Percentiles rank a stretch among this genome's conserved stretches.
These are phyloP conservation scores for Ochotona curzoniae DNA, from an alignment of 2,113 vertebrate genomes.

Conservation along the genomic window DNA sequence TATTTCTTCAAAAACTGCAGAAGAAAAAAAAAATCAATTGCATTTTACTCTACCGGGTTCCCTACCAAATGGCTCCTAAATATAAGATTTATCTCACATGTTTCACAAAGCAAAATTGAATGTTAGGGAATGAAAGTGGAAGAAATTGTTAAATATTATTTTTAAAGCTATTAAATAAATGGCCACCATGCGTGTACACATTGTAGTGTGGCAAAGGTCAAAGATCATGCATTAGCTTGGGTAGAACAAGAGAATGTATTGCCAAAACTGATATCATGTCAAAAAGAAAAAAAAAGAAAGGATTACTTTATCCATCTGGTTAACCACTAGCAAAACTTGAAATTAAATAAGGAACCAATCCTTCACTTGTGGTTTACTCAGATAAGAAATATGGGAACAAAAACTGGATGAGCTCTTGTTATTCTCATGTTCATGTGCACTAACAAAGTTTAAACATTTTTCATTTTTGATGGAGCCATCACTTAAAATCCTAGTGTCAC, in stretches of 20 bases:
- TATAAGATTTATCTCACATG: conserved; percentile 42
- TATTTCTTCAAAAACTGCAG: conserved; percentile 53
- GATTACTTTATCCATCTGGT: neutral
- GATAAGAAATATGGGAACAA: conserved; percentile 22
- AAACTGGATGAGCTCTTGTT: neutral
- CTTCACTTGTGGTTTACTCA: neutral
- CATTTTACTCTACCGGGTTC: conserved; percentile 58
- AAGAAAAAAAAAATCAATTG: neutral
- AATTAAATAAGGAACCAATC: neutral
- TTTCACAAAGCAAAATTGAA: conserved; percentile 46
- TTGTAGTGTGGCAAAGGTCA: neutral
- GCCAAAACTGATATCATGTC: neutral
- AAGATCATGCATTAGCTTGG: accelerated
- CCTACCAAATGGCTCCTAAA: conserved; percentile 59
- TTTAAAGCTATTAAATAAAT: conserved; percentile 3
- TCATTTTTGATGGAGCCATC: conserved; percentile 1
- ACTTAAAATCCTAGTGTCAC: conserved; percentile 21
- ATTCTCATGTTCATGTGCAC: neutral
- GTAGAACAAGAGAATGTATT: neutral
- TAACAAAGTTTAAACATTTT: neutral
- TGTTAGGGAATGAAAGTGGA: conserved; percentile 45
- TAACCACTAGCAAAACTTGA: conserved; percentile 10
- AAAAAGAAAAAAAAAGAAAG: neutral
- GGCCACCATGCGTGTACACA: neutral
- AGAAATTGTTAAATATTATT: conserved; percentile 3